A percentile compares a stretch with the other conserved stretches of the same genome.
Conservation (phyloP, 2,797 vertebrate genomes). For the Lacerta bilineata region DNA sequence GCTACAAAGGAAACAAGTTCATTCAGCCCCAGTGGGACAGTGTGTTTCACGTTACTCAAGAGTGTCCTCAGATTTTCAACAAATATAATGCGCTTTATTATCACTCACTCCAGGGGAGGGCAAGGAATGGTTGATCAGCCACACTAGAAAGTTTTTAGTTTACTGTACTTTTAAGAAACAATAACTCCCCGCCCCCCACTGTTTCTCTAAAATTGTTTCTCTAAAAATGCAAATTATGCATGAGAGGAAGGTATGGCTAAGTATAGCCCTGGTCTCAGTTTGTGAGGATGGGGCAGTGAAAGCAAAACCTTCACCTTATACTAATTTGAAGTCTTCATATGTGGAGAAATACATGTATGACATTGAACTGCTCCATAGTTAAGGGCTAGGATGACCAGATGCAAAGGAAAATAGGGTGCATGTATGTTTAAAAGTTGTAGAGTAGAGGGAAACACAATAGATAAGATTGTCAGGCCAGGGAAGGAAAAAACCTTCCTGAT, state of each 20-base stretch:
- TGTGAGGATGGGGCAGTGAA: neutral
- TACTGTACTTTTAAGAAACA: slow-evolving; percentile 39
- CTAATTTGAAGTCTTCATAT: neutral
- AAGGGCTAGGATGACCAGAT: neutral
- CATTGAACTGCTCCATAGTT: neutral
- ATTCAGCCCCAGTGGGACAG: slow-evolving; percentile 56
- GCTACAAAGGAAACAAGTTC: slow-evolving; percentile 58
- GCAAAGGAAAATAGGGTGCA: no score
- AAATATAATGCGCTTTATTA: slow-evolving; percentile 45
- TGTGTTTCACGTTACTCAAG: slow-evolving; percentile 40
- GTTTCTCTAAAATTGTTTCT: slow-evolving; percentile 7
- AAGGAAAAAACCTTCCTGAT: neutral
- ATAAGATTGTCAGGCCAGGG: neutral
- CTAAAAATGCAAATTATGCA: slow-evolving; percentile 27
- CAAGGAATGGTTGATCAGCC: slow-evolving; percentile 28
- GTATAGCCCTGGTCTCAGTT: neutral
- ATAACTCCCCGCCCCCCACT: slow-evolving; percentile 23
- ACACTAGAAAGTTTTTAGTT: neutral
- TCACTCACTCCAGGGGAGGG: slow-evolving; percentile 5
- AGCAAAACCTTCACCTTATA: neutral
- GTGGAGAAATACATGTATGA: neutral
- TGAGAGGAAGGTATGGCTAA: neutral
- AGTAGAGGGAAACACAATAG: neutral
- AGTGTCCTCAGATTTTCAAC: slow-evolving; percentile 54
- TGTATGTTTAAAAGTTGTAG: neutral